Percentiles rank a stretch among this genome's conserved stretches.
Conservation (phyloP, 2,113 vertebrate genomes). For the Hyperopisus bebe region DNA sequence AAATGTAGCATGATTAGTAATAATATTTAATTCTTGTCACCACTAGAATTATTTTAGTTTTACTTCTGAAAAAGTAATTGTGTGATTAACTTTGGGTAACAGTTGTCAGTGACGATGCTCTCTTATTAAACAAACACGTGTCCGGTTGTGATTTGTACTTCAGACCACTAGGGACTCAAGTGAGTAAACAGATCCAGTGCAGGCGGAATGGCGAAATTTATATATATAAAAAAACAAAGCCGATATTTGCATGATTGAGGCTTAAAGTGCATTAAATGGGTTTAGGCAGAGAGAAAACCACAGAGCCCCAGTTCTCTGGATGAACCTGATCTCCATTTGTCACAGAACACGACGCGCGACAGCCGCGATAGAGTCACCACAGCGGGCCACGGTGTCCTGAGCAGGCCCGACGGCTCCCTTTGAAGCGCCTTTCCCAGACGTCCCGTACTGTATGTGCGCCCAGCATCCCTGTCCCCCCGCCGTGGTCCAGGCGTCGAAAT, state of each 20-base stretch:
- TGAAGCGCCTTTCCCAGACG: background rate
- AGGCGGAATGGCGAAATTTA: background rate
- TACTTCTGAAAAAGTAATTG: background rate
- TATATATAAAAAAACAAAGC: background rate
- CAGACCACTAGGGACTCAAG: constrained; percentile 62
- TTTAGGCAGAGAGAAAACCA: background rate
- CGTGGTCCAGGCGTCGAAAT: background rate
- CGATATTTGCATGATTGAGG: constrained; percentile 1
- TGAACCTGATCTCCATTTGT: constrained; percentile 4
- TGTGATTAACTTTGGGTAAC: background rate
- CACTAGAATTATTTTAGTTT: background rate
- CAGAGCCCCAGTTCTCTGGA: background rate
- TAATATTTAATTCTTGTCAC: background rate
- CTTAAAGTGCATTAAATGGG: constrained; percentile 1
- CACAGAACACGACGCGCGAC: background rate
- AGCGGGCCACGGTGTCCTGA: background rate
- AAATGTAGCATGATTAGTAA: background rate
- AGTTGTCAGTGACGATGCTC: background rate
- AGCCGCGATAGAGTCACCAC: background rate
- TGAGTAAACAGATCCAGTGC: constrained; percentile 29
- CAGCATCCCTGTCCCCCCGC: background rate
- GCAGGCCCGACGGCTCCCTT: background rate
- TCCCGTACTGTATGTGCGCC: background rate
- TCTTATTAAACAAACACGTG: background rate
- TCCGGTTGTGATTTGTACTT: constrained; percentile 42